Evolutionary conservation across 2,797 vertebrate genomes (phyloP), one percentile per base, ranked within the genome.

Genomic region (Phalloptychus januarius): DNA sequence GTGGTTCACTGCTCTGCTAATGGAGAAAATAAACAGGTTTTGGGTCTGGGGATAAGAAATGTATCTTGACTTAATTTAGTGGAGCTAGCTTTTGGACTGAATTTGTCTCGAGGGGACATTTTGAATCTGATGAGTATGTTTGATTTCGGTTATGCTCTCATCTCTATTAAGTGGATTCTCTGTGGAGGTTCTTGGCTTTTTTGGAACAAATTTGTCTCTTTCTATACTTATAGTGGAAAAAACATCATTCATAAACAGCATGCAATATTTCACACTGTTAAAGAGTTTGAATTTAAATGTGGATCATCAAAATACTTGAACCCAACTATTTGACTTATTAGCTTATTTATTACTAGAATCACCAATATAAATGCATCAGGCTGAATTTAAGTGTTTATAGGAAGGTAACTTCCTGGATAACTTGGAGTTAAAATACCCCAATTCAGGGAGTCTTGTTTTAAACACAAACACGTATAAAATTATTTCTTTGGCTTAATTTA

Each of bases 1-100:
- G 75, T 44, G n/a, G 71, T 76, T 81, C 72, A 31, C 61, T 80
- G 15, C 67, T 33, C 25, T 18, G 58, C 83, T 89, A 84, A 89
- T 84, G 74, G 72, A 85, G 70, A 85, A 82, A 88, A 83, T 75
- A 85, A 90, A 86, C 73, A 79, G 78, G 71, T 67, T 80, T 70
- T 79, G 77, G 79, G 74, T 83, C 78, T 79, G 33, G 48, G 83
- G 89, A 61, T 61, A 88, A 79, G 67, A 84, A 83, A 86, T 77
- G 63, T 15, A 42, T 85, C 78, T 76, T 52, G 56, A 38, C 38
- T 28, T 84, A 77, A 85, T 88, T 79, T 75, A 65, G 52, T 82
- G 48, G 69, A 85, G 77, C 73, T 74, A 50, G 78, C 79, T 78
- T 67, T 54, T 78, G 79, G 40, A 84, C 72, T 78, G 77, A 67